These are phyloP conservation scores for Caretta caretta DNA, from an alignment of 2,113 vertebrate species.

Conservation along the genomic window DNA sequence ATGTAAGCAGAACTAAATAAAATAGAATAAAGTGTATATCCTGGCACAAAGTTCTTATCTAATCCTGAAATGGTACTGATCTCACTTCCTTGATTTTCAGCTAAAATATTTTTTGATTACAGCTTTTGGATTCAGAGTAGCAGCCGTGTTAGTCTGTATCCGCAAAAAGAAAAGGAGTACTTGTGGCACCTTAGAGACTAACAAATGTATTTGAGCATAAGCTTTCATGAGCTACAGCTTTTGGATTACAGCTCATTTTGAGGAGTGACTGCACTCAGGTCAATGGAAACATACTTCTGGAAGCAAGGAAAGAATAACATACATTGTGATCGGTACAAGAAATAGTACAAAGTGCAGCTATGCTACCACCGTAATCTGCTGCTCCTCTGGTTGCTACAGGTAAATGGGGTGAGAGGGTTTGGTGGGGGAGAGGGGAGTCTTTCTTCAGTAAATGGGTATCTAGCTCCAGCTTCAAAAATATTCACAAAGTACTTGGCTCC, in stretches of 20 bases:
- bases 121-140: too few relatives aligned
- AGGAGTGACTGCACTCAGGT: background rate
- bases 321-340: accelerated
- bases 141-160: too few relatives aligned
- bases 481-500: background rate
- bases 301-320: background rate
- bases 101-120: too few relatives aligned
- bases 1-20: background rate
- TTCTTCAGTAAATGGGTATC: background rate
- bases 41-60: background rate
- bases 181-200: too few relatives aligned
- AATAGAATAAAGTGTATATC: background rate
- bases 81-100: background rate
- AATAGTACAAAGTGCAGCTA: background rate
- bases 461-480: conserved; percentile 21
- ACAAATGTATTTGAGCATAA: too few relatives aligned
- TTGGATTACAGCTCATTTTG: too few relatives aligned
- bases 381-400: background rate
- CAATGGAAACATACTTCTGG: background rate
- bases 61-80: background rate
- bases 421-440: background rate
- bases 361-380: background rate
- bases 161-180: too few relatives aligned
- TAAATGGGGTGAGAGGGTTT: background rate
- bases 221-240: too few relatives aligned